Conservation (phyloP, 1,140 invertebrate species). For the Rhynchophorus ferrugineus region DNA sequence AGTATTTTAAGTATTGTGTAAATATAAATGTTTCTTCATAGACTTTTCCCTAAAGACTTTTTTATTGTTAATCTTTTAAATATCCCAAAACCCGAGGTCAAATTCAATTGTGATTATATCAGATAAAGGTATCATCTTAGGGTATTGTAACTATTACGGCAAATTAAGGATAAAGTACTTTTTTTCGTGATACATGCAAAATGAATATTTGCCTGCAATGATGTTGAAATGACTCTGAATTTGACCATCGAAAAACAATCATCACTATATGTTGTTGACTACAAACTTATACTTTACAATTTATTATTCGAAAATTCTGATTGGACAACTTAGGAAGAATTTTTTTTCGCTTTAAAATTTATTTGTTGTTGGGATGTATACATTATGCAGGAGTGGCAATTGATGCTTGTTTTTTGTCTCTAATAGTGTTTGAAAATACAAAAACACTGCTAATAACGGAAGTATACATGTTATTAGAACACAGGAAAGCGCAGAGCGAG, state of each 20-base stretch:
- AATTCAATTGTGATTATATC: slow-evolving; percentile 8
- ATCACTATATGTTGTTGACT: slow-evolving; percentile 64
- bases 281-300: no score
- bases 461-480: slow-evolving; percentile 95
- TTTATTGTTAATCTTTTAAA: slow-evolving; percentile 23
- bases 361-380: no score
- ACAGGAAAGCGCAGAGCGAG: slow-evolving; percentile 96
- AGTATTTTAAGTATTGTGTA: not conserved
- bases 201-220: slow-evolving; percentile 61
- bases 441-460: slow-evolving; percentile 97
- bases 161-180: slow-evolving; percentile 61
- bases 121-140: slow-evolving; percentile 16
- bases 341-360: no score
- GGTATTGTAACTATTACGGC: slow-evolving; percentile 41
- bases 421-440: slow-evolving; percentile 95
- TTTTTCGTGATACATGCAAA: slow-evolving; percentile 61
- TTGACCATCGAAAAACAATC: slow-evolving; percentile 61
- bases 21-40: slow-evolving; percentile 4
- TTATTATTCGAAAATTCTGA: slow-evolving; percentile 61
- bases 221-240: slow-evolving; percentile 68
- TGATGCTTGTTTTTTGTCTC: slow-evolving; percentile 5
- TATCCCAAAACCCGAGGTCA: slow-evolving; percentile 9
- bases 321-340: slow-evolving; percentile 75
- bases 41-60: not conserved
- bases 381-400: no score